Base-by-base conservation (phyloP, 2,113 vertebrate species). In the Sebastes fasciatus region DNA sequence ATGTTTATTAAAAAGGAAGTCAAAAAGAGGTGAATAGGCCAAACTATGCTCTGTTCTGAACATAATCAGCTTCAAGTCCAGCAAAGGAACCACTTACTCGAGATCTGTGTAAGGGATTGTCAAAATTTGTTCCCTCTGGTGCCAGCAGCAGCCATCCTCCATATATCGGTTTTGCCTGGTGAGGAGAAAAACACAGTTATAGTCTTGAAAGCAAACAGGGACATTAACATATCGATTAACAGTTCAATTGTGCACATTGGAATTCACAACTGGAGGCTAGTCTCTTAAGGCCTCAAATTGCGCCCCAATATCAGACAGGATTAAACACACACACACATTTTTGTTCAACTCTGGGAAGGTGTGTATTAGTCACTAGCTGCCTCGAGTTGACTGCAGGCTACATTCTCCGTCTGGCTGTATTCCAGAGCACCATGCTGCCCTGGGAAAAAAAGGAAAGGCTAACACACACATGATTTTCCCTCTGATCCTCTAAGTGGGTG, bases 121-220 rank as follows among this genome's bases (percentile, higher is more conserved):
- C 96, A 86, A 96, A 96, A 84, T 96, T 94, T 51, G 95, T 96
- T 85, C 96, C 96, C 86, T 96, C 96, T 2, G 96, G 96, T 40
- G 95, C 96, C 61, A 96, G 92, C 13, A 96, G 94, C 90, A 96
- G 65, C 96, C 96, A 96, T 74, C 96, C 96, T 86, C 95, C 96
- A 84, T 96, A 96, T 51, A 95, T 87, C 17, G 96, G 94, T 76
- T 96, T 96, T 8, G 96, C 95, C 96, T 96, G 81, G 45, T 65
- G 66, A 86, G 46, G 8, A 61, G 63, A 3, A 62, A 81, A 87
- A 84, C 46, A 90, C 52, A 86, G 76, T 86, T 78, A 78, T 19
- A 84, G 8, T 17, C 49, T 49, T 87, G 46, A 74, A 74, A 58
- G 14, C 43, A 62, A 73, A 89, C 57, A 16, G 21, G 12, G 43